A percentile compares a stretch with the other conserved stretches of the same genome.
Conservation (phyloP, 2,888 invertebrate genomes). For the Dicycla oo region DNA sequence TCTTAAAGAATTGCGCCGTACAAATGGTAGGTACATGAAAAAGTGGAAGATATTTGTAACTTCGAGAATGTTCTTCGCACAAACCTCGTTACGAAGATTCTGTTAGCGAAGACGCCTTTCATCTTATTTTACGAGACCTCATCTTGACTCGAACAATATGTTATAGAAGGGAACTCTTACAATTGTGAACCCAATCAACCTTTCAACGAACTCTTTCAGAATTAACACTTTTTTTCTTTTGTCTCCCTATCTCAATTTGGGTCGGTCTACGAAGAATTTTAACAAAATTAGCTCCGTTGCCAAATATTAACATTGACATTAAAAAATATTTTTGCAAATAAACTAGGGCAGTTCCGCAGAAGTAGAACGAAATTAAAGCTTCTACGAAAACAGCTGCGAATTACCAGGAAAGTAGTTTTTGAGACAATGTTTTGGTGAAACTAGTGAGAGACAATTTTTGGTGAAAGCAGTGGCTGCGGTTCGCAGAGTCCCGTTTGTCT, state of each 20-base stretch:
- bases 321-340: conserved; percentile 28
- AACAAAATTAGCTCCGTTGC: conserved; percentile 40
- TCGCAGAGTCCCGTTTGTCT: no score
- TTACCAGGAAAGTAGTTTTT: conserved; percentile 18
- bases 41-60: conserved; percentile 39
- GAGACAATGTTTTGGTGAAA: background rate
- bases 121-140: conserved; percentile 55
- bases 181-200: conserved; percentile 46
- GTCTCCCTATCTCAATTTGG: conserved; percentile 11
- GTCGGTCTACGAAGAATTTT: conserved; percentile 28
- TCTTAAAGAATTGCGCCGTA: background rate
- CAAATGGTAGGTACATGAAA: conserved; percentile 22
- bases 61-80: conserved; percentile 36
- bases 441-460: no score
- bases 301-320: conserved; percentile 45
- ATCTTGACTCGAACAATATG: conserved; percentile 40
- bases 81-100: conserved; percentile 57
- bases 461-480: no score
- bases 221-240: conserved; percentile 37
- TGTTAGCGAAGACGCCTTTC: conserved; percentile 53
- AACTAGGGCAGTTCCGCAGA: conserved; percentile 43
- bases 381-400: conserved; percentile 27
- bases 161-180: conserved; percentile 32
- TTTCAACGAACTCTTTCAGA: conserved; percentile 31
- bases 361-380: conserved; percentile 36